Evolutionary conservation across 2,113 vertebrate species (phyloP).

Genomic region (Shinisaurus crocodilurus): DNA sequence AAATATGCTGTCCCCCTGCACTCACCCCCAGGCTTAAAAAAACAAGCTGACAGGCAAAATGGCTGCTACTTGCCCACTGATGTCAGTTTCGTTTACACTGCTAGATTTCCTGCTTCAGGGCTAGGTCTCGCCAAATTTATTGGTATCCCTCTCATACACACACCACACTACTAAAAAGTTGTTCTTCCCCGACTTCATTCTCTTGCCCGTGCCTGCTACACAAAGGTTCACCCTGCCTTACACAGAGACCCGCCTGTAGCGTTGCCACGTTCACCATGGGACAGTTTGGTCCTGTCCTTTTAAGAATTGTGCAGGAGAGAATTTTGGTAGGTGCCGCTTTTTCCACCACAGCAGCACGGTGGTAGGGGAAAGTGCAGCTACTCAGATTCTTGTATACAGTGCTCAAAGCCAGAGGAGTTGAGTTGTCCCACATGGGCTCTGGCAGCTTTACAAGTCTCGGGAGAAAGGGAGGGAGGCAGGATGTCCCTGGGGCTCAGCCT

Average conservation of each 20-base stretch:
- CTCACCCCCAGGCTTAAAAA: conserved; percentile 9
- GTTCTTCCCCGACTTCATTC: background rate
- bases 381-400: background rate
- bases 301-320: background rate
- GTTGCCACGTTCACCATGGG: background rate
- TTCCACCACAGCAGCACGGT: background rate
- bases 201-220: conserved; percentile 10
- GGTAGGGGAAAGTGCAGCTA: background rate
- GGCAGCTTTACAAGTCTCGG: background rate
- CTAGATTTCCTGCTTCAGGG: conserved; percentile 8
- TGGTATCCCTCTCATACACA: background rate
- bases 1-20: background rate
- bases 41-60: background rate
- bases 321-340: background rate
- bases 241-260: background rate
- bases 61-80: background rate
- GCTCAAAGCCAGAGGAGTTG: background rate
- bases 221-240: background rate
- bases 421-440: background rate
- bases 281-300: background rate
- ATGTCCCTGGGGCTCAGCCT: background rate
- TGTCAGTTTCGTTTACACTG: conserved; percentile 2
- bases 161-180: background rate
- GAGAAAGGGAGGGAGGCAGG: background rate
- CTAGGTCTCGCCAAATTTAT: background rate